A percentile compares a stretch with the other conserved stretches of the same genome.
Evolutionary conservation across 2,888 invertebrate genomes (phyloP).

Genomic region (Frankliniella fusca): DNA sequence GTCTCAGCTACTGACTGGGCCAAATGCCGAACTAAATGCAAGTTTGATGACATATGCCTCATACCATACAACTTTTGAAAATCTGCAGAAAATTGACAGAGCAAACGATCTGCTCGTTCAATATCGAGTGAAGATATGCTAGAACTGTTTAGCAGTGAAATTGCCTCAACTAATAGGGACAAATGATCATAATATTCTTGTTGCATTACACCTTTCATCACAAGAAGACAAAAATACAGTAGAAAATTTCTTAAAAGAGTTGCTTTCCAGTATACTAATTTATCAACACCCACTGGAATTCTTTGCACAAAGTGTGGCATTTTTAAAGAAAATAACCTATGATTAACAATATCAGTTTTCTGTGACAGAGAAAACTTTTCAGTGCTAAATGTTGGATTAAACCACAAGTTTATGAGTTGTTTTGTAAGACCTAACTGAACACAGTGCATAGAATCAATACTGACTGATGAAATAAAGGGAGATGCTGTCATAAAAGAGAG

Average conservation of each 20-base stretch:
- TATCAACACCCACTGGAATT: neutral
- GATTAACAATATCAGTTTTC: too few relatives aligned
- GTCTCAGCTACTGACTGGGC: neutral
- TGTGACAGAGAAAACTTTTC: neutral
- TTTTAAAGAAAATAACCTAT: too few relatives aligned
- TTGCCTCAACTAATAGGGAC: neutral
- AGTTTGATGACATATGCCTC: neutral
- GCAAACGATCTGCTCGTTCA: neutral
- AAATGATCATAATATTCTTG: too few relatives aligned
- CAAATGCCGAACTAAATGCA: neutral
- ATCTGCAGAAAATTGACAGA: neutral
- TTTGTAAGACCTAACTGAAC: neutral
- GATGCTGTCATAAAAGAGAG: neutral
- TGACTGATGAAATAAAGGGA: neutral
- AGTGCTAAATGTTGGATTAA: neutral
- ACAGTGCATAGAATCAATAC: neutral
- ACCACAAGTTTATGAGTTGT: neutral
- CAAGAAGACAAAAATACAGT: neutral
- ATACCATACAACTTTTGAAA: neutral
- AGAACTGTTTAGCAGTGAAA: neutral
- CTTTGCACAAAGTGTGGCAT: neutral
- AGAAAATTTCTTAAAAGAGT: neutral
- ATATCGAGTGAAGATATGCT: neutral
- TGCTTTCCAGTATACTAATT: neutral
- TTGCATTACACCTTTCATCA: neutral